Evolutionary conservation across 2,797 vertebrate genomes (phyloP).

Genomic region (Mionectes olivaceus): DNA sequence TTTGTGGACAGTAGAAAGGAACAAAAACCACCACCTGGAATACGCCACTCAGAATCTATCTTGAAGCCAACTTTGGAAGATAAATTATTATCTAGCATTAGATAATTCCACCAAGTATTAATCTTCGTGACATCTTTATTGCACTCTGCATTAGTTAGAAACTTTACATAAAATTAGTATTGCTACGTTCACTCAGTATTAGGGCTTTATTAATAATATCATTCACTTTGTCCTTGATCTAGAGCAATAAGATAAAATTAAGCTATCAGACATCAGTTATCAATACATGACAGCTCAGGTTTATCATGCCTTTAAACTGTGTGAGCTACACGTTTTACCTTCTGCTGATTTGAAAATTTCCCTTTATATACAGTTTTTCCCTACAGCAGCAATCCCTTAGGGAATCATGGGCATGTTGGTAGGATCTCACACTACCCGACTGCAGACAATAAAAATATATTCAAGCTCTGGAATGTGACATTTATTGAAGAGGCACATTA

Average conservation of each 20-base stretch:
- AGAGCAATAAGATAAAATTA: conserved; percentile 71
- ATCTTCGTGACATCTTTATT: conserved; percentile 77
- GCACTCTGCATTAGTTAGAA: conserved; percentile 72
- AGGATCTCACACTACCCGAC: neutral
- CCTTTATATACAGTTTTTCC: neutral
- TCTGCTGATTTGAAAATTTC: conserved; percentile 34
- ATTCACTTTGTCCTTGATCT: conserved; percentile 70
- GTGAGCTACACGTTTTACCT: neutral
- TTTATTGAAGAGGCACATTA: conserved; percentile 40
- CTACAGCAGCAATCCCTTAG: neutral
- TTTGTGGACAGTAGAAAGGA: neutral
- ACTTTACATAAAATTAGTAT: conserved; percentile 78
- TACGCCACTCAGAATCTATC: neutral
- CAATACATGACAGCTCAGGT: conserved; percentile 61
- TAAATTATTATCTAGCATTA: conserved; percentile 68
- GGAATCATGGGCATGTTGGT: neutral
- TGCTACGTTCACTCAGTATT: conserved; percentile 57
- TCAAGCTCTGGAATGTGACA: neutral
- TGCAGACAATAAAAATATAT: conserved; percentile 17
- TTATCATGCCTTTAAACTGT: conserved; percentile 15
- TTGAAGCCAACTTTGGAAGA: conserved; percentile 37
- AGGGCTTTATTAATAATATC: conserved; percentile 75
- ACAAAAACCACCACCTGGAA: conserved; percentile 35
- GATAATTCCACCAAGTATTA: conserved; percentile 70
- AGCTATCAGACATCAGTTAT: conserved; percentile 66